Base-by-base conservation (phyloP, 2,113 vertebrate genomes). In the Macquaria ambigua region DNA sequence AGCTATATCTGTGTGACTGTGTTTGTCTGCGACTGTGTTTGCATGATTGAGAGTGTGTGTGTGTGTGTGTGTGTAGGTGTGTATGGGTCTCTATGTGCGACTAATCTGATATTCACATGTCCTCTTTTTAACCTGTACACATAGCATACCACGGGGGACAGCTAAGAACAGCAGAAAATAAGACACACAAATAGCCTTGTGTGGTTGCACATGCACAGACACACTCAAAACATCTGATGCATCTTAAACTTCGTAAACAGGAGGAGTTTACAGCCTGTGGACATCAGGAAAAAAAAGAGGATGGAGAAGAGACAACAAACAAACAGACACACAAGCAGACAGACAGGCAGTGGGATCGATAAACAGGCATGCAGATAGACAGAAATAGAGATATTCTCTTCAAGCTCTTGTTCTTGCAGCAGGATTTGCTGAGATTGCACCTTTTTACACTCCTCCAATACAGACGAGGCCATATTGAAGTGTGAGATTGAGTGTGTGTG, bases 341-440 rank as follows among this genome's bases (percentile, higher is more conserved):
- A 82, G 71, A n/a, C 74, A 20, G 53, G 53, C 37, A 59, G 56
- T 4, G 3, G 61, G 70, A 53, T 62, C 14, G 5, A 83, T 73
- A 71, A 74, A 80, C 62, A 79, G 37, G 34, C 18, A 18, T 31
- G 64, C 14, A 52, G 61, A 66, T 1, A 66, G 28, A 81, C 52
- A 41, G 63, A 68, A 6, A 61, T 52, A 63, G 66, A 76, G 8
- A 87, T 10, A 66, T 77, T 84, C 50, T 48, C 78, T 53, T 83
- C 59, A 58, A 85, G 85, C 71, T 83, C 69, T 84, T 92, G 88
- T 88, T 85, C 78, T 76, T 70, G 75, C 31, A 16, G 46, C 61
- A 67, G 81, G 66, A 82, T 91, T 87, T 88, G 83, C 88, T 89
- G 85, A 88, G 34, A 73, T 59, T 31, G 88, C 90, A 87, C 64